These are phyloP conservation scores for Mus spretus DNA, from an alignment of 2,797 vertebrate species.

Conservation along the genomic window DNA sequence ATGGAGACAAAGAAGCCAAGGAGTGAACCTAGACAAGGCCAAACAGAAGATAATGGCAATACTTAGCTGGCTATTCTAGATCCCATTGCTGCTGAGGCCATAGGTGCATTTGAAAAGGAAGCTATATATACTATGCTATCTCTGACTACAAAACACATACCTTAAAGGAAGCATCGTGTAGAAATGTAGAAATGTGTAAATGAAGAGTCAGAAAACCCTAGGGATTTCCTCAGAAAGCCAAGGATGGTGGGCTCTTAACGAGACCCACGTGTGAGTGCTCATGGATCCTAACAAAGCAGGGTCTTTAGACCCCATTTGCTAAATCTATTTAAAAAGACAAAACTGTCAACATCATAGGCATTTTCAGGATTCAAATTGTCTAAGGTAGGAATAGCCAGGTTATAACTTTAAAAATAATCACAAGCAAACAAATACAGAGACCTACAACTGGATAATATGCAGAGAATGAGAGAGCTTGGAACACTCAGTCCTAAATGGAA, in stretches of 20 bases:
- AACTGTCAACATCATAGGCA: background rate
- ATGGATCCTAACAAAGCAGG: background rate
- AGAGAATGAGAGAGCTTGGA: background rate
- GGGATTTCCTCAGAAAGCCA: background rate
- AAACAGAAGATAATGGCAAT: background rate
- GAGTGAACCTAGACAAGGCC: background rate
- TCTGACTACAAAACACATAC: background rate
- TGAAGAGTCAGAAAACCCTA: background rate
- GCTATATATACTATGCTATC: background rate
- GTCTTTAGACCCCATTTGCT: background rate
- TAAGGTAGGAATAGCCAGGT: background rate
- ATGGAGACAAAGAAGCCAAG: constrained; percentile 34
- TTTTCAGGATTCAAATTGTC: constrained; percentile 17
- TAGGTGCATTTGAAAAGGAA: constrained; percentile 29
- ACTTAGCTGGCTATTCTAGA: background rate
- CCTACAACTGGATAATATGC: too few species aligned
- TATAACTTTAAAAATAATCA: background rate
- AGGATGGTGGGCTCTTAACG: background rate
- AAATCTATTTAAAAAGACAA: background rate
- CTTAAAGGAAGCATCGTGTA: background rate
- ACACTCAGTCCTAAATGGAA: background rate
- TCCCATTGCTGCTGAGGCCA: background rate
- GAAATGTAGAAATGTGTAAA: background rate
- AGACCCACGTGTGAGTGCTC: background rate
- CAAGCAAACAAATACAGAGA: background rate